Evolutionary conservation across 2,113 vertebrate species (phyloP), one percentile per base, ranked within the genome.

Genomic region (Nerophis lumbriciformis): DNA sequence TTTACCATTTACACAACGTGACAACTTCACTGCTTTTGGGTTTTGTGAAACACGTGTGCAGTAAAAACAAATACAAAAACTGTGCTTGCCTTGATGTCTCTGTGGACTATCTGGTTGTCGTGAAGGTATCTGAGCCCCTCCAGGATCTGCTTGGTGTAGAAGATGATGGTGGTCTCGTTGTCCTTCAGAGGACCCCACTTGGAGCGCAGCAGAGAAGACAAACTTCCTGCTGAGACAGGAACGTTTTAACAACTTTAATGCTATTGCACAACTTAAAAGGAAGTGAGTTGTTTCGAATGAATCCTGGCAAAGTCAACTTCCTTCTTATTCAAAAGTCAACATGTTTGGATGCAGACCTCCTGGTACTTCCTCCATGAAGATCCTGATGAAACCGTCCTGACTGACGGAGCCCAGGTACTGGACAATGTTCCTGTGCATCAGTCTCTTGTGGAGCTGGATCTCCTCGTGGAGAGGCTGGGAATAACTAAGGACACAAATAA

Each of bases 301-400:
- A 21, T 53, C 51, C 16, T 16, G 16, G 19, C 51, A 16, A 28
- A 21, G n/a, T 45, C 12, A 45, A 45, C 42, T 11, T 45, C 42
- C 42, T 45, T 45, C 42, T 12, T 45, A 45, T 45, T 45, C 42
- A 45, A 11, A 28, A 45, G 42, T 45, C 42, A 42, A 42, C 8
- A 10, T 16, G 10, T 58, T 58, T 12, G 8, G 1, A 16, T 55
- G 21, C 15, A 13, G 80, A 96, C 95, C 95, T 92, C 95, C 95
- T 0, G 95, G 95, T 15, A 97, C 95, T 85, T 96, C 94, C 78
- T 97, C 95, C 95, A 96, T 97, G 85, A 97, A 95, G 86, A 97
- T 96, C 86, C 96, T 97, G 83, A 97, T 93, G 86, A 93, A 97
- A 21, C 93, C 92, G 0, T 80, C 92, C 76, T 96, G 89, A 78